Base-by-base conservation (phyloP, 64 coral and sea anemone species). In the Actinia tenebrosa region DNA sequence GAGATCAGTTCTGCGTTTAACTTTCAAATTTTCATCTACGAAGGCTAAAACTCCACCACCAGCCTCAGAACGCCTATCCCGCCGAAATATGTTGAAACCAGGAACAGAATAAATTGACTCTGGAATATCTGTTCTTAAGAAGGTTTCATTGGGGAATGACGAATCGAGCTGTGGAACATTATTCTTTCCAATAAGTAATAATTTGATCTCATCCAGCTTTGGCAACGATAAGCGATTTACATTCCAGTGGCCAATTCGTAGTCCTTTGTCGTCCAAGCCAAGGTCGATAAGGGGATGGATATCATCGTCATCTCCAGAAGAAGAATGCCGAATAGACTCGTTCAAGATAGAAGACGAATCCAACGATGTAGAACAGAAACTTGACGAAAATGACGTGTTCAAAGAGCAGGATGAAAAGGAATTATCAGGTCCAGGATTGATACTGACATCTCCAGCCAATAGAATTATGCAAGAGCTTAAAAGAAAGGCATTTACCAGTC, bases 1-100 rank as follows among this genome's bases (percentile, higher is more conserved):
- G 45, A 89, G 45, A 77, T 94, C 92, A 14, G 63, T 77, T 56
- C 88, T 78, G 1, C 79, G 85, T 16, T 94, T 90, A 3, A 71
- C 77, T n/a, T 84, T 18, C 19, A 94, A 37, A 22, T 86, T 50
- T 17, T 60, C 83, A 46, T 88, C 88, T 16, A 83, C 62, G 71
- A 83, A 94, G 5, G 86, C 64, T 37, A 71, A 23, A 25, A 71
- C n/a, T 7, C 64, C 64, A 71, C 64, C 64, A 71, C 64, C 64
- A 20, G 16, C 17, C 4, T 20, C n/a, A 20, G 17, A 17, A 23
- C 4, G 6, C n/a, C 64, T 71, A 20, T 71, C 64, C 20, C 64
- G 64, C 22, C 64, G 64, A 20, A 23, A 71, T 4, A 71, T 71
- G 17, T 19, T 23, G n/a, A 71, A 71, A 20, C 64, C 64, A 25